phyloP scores from a whole-genome alignment of 2,888 invertebrate species.

The Hololepta plana region DNA sequence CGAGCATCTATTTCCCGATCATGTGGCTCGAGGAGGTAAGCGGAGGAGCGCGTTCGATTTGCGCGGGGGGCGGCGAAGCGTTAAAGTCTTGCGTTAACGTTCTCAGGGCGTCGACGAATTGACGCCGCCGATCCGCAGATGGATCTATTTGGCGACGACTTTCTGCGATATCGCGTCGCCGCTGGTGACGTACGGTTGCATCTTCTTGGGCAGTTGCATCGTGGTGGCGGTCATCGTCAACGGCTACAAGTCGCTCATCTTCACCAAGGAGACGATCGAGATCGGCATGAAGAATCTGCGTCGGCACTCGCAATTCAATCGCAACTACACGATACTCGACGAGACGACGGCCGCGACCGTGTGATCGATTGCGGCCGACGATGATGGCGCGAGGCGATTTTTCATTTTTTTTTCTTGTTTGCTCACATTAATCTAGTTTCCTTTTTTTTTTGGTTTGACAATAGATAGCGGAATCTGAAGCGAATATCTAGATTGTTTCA shows the following conservation, averaged over 20 bases:
- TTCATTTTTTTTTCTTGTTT: too few relatives aligned
- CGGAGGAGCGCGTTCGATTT: constrained; percentile 1
- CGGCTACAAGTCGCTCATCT: constrained; percentile 56
- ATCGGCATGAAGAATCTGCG: constrained; percentile 54
- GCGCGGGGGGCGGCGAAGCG: constrained; percentile 51
- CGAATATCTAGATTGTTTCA: too few relatives aligned
- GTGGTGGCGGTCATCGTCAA: constrained; percentile 49
- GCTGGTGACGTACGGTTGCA: constrained; percentile 50
- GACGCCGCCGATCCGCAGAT: constrained; percentile 59
- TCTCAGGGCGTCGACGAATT: constrained; percentile 57
- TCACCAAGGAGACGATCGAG: constrained; percentile 58
- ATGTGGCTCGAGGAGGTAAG: constrained; percentile 78
- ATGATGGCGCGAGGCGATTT: too few relatives aligned
- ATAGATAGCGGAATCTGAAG: too few relatives aligned
- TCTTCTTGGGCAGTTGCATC: constrained; percentile 45
- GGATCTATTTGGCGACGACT: constrained; percentile 65
- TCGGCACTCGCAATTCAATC: too few relatives aligned
- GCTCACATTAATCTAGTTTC: too few relatives aligned
- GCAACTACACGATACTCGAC: too few relatives aligned
- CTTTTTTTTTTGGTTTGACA: too few relatives aligned
- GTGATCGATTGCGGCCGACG: too few relatives aligned
- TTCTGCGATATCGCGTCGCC: constrained; percentile 57
- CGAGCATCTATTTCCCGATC: constrained; percentile 65
- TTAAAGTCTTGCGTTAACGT: constrained; percentile 45
- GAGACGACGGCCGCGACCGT: too few relatives aligned